Conservation (phyloP, 2,113 vertebrate species). For the Thomomys bottae region DNA sequence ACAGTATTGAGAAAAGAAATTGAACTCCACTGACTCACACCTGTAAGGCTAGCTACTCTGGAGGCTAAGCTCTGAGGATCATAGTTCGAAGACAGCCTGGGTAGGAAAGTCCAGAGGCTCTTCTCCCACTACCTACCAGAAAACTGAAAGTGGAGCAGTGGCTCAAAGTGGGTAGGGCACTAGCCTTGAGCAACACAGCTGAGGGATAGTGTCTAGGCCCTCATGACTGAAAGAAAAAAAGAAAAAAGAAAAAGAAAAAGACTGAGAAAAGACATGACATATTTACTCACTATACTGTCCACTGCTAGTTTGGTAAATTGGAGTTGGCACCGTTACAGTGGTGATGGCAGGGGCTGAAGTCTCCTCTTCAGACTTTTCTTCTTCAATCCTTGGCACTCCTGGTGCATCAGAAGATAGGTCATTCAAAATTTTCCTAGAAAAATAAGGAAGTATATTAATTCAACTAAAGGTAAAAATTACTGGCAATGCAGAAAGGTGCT, state of each 20-base stretch:
- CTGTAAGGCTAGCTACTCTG: no score
- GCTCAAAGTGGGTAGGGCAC: no score
- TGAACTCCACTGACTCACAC: no score
- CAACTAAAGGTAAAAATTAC: constrained; percentile 65
- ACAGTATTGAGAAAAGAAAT: background rate
- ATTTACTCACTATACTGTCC: constrained; percentile 97
- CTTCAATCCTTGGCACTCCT: constrained; percentile 97
- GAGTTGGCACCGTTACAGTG: constrained; percentile 98
- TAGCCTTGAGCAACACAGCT: no score
- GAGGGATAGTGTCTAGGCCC: no score
- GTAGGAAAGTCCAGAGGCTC: no score
- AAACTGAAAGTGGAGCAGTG: no score
- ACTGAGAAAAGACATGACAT: background rate
- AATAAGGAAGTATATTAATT: constrained; percentile 78
- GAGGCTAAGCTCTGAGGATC: no score
- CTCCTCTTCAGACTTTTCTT: constrained; percentile 99
- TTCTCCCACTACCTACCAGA: no score
- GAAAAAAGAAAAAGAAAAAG: background rate
- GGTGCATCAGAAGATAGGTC: constrained; percentile 97
- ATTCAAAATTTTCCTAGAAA: constrained; percentile 97
- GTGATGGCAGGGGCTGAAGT: constrained; percentile 94
- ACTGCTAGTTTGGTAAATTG: constrained; percentile 99
- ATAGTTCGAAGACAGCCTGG: no score
- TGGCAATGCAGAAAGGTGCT: constrained; percentile 30
- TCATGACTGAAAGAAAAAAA: no score